A percentile compares a stretch with the other conserved stretches of the same genome.
Conservation (phyloP, 2,113 vertebrate genomes). For the Spilogale gracilis region DNA sequence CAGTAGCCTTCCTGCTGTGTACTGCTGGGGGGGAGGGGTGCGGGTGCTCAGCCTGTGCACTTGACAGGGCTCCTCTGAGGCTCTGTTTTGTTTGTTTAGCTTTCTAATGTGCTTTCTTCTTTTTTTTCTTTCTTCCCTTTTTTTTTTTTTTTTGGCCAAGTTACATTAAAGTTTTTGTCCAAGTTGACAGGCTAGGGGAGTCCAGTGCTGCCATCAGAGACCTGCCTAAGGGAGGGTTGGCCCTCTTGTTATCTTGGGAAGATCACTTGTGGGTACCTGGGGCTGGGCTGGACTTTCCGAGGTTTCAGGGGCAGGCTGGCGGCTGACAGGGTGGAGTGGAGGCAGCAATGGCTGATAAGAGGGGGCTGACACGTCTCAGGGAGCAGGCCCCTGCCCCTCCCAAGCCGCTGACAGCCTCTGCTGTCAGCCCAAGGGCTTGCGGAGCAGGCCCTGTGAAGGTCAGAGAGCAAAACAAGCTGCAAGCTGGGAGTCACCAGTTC, state of each 20-base stretch:
- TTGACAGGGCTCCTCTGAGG: not conserved
- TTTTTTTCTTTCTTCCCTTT: not conserved
- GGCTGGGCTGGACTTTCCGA: not conserved
- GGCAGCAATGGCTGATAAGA: not conserved
- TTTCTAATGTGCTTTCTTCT: slow-evolving; percentile 37
- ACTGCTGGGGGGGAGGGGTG: not conserved
- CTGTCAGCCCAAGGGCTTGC: not conserved
- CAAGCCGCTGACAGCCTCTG: not conserved
- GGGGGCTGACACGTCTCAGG: not conserved
- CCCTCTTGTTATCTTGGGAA: not conserved
- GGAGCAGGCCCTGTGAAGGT: not conserved
- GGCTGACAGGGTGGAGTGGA: not conserved
- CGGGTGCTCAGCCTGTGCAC: not conserved
- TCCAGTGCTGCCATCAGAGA: not conserved
- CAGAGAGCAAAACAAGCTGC: not conserved
- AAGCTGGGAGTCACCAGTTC: not conserved
- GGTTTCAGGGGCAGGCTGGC: not conserved
- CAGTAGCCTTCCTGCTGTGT: not conserved
- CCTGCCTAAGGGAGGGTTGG: not conserved
- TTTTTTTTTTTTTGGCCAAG: not conserved
- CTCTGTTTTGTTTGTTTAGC: slow-evolving; percentile 12
- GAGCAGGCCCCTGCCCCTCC: not conserved
- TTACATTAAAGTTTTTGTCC: slow-evolving; percentile 23
- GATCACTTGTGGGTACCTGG: not conserved
- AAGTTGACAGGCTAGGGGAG: not conserved